These are phyloP conservation scores for Hirudinaria manillensis DNA, from an alignment of 2,888 invertebrate genomes.

Conservation along the genomic window DNA sequence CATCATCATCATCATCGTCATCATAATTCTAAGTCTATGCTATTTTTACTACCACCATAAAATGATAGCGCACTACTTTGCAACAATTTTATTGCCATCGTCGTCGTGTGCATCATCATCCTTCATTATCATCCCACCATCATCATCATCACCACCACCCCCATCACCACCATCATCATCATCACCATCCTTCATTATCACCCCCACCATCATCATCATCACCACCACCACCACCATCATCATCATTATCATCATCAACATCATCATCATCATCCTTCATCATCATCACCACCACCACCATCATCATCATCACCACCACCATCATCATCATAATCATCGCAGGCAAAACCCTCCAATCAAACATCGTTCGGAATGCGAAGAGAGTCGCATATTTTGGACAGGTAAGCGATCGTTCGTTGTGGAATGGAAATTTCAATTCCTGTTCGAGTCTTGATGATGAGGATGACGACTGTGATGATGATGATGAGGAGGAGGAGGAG, in stretches of 20 bases:
- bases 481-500: too few species aligned
- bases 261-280: conserved; percentile 21
- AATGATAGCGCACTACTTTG: not conserved
- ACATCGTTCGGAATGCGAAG: conserved; percentile 37
- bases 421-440: not conserved
- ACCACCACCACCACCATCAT: conserved; percentile 23
- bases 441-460: too few species aligned
- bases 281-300: conserved; percentile 10
- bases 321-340: conserved; percentile 13
- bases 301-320: conserved; percentile 9
- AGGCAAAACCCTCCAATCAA: conserved; percentile 36
- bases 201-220: conserved; percentile 27
- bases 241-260: conserved; percentile 24
- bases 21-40: not conserved
- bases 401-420: conserved; percentile 32
- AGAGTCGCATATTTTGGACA: conserved; percentile 40
- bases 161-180: conserved; percentile 27
- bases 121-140: conserved; percentile 32
- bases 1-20: not conserved
- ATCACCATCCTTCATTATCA: conserved; percentile 25
- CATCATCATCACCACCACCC: conserved; percentile 28
- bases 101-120: conserved; percentile 35
- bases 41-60: not conserved
- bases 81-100: conserved; percentile 26
- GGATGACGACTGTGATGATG: too few species aligned